These are phyloP conservation scores for Drosophila truncata DNA, from an alignment of 1,140 invertebrate species.

Conservation along the genomic window DNA sequence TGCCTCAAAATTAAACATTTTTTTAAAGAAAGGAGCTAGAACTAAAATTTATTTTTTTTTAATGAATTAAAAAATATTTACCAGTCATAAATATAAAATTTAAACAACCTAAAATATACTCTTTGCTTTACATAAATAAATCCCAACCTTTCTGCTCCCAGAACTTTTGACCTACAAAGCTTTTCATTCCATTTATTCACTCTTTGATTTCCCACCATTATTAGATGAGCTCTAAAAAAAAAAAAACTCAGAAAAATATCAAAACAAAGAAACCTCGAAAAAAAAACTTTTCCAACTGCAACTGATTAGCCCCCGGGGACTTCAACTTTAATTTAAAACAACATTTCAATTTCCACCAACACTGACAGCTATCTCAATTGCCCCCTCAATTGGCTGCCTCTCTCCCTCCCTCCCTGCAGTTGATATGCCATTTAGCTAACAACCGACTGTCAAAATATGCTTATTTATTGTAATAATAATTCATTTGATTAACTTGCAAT, in stretches of 20 bases:
- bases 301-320: conserved; percentile 44
- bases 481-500: conserved; percentile 76
- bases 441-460: conserved; percentile 53
- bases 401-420: conserved; percentile 20
- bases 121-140: background rate
- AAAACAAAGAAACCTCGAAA: background rate
- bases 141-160: background rate
- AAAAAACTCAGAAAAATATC: background rate
- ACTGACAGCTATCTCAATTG: conserved; percentile 62
- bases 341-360: conserved; percentile 47
- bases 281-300: conserved; percentile 33
- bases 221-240: conserved; percentile 11
- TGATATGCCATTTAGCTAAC: conserved; percentile 60
- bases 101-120: background rate
- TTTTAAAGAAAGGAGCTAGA: no score
- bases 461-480: conserved; percentile 80
- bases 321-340: conserved; percentile 46
- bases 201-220: conserved; percentile 28
- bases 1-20: no score
- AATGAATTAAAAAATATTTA: background rate
- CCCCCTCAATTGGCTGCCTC: conserved; percentile 36
- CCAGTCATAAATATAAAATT: background rate
- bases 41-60: background rate
- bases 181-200: conserved; percentile 8
- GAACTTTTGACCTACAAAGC: conserved; percentile 12